Percentiles rank a stretch among this genome's conserved stretches.
These are phyloP conservation scores for Rapana venosa DNA, from an alignment of 2,888 invertebrate genomes.

Conservation along the genomic window DNA sequence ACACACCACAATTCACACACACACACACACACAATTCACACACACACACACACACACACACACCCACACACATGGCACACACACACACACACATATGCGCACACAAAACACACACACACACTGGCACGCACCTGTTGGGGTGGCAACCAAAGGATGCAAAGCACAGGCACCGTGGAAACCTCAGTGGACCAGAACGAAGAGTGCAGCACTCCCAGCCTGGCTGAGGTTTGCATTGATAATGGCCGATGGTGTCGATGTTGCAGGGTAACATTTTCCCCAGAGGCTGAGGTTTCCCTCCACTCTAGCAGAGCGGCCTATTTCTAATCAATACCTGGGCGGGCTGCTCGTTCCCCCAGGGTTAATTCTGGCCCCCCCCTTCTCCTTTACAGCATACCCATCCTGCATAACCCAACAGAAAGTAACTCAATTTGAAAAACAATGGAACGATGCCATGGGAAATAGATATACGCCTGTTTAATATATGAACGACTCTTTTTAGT, in stretches of 20 bases:
- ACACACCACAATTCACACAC: not conserved
- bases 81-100: constrained; percentile 27
- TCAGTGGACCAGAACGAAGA: constrained; percentile 21
- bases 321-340: not conserved
- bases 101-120: not conserved
- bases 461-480: not conserved
- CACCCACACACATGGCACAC: not conserved
- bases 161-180: not conserved
- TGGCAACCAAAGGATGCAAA: constrained; percentile 2
- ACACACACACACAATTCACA: not conserved
- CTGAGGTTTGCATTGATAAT: constrained; percentile 14
- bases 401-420: not conserved
- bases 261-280: not conserved
- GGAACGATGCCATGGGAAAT: not conserved
- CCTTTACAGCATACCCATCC: not conserved
- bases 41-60: constrained; percentile 14
- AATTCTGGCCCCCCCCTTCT: not conserved
- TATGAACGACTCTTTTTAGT: not conserved
- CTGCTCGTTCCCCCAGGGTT: not conserved
- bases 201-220: constrained; percentile 25
- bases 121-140: not conserved
- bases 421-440: not conserved
- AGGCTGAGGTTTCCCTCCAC: not conserved
- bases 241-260: constrained; percentile 19
- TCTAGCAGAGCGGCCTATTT: not conserved